Base-by-base conservation (phyloP, 2,113 vertebrate species). In the Oxyruncus cristatus region DNA sequence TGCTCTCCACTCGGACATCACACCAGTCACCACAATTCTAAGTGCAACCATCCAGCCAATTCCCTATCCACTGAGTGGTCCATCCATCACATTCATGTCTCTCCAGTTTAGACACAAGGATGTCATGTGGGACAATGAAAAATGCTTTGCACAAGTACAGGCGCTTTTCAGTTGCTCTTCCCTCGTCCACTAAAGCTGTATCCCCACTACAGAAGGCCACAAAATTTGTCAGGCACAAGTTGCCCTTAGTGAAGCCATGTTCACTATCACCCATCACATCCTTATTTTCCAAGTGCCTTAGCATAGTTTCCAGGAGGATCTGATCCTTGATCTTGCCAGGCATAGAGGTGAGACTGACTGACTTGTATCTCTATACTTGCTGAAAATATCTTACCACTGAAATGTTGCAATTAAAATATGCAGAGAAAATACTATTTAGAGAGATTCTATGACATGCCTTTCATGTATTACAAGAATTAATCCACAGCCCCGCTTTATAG, bases 191-290 rank as follows among this genome's bases (percentile, higher is more conserved):
- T 23, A 27, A 27, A 9, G 30, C 53, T 76, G 6, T 35, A 83
- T 76, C 14, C 27, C 39, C 0, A 0, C 55, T 39, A 55, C 3
- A 53, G 30, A 68, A 61, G 24, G 9, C 17, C 13, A 35, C 24
- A n/a, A 68, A 2, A 61, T 8, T 67, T 74, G 50, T 61, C 28
- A 74, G 70, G 16, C 16, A 82, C 23, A 24, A 30, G 68, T 75
- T 76, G 7, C n/a, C 24, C 33, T 68, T 32, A 26, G 20, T 68
- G 33, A 67, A 61, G 28, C 28, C 8, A 14, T 67, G 24, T n/a
- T 75, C 74, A 15, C 27, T 52, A 12, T n/a, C 28, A 67, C 16
- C 19, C 30, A 52, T 47, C 39, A 46, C 6, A 13, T 55, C n/a
- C 26, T 41, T 47, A 12, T 47, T 68, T 83, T 62, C 39, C 8